phyloP scores from a whole-genome alignment of 1,140 invertebrate species.

The Lepidostoma basale region DNA sequence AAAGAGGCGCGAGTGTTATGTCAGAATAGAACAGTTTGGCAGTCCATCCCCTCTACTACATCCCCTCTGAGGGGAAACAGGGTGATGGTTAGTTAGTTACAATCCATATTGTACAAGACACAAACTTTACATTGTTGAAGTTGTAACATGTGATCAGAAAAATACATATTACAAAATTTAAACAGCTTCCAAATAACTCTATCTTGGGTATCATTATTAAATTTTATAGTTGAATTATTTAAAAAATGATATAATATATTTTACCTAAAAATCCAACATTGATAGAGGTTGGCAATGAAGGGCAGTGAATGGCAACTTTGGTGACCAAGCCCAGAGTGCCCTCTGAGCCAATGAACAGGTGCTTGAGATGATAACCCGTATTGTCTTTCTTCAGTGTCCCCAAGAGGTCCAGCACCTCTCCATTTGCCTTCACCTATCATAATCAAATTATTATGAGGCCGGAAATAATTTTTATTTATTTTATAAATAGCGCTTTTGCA shows the following conservation, averaged over 20 bases:
- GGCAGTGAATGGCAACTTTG: slow-evolving; percentile 89
- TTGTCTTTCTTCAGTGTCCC: slow-evolving; percentile 94
- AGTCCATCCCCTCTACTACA: too few species aligned
- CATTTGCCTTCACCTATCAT: slow-evolving; percentile 87
- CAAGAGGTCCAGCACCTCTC: slow-evolving; percentile 85
- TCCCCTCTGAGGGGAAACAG: too few species aligned
- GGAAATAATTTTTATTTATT: neutral
- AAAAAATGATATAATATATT: neutral
- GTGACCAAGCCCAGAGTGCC: slow-evolving; percentile 95
- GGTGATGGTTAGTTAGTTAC: too few species aligned
- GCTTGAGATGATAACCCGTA: slow-evolving; percentile 95
- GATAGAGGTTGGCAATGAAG: slow-evolving; percentile 76
- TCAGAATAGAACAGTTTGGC: too few species aligned
- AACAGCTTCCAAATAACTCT: neutral
- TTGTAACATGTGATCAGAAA: too few species aligned
- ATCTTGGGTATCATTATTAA: neutral
- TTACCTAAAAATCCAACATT: slow-evolving; percentile 89
- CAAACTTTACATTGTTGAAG: too few species aligned
- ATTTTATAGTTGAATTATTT: neutral
- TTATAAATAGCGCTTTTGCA: too few species aligned
- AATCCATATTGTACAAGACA: too few species aligned
- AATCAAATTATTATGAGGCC: too few species aligned
- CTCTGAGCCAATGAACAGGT: slow-evolving; percentile 97
- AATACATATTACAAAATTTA: neutral
- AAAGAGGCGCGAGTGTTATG: too few species aligned